These are phyloP conservation scores for Siphamia tubifer DNA, from an alignment of 2,113 vertebrate genomes.

Conservation along the genomic window DNA sequence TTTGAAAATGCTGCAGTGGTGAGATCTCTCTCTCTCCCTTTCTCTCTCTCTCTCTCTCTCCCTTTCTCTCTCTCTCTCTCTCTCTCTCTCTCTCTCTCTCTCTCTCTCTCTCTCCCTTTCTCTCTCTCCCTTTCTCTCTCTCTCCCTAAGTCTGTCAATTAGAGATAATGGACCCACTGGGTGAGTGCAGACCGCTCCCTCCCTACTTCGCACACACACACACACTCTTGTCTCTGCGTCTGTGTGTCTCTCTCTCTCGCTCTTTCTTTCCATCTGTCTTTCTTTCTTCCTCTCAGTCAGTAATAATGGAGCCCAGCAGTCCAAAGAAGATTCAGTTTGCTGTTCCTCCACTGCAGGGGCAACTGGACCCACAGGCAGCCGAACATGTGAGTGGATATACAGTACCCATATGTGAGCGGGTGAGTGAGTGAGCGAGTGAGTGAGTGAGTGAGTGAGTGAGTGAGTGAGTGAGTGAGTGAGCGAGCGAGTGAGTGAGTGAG, in stretches of 20 bases:
- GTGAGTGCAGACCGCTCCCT: conserved; percentile 51
- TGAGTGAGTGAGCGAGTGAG: too few species aligned
- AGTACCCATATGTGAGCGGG: neutral
- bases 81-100: neutral
- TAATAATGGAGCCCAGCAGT: conserved; percentile 93
- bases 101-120: conserved; percentile 6
- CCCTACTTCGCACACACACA: conserved; percentile 21
- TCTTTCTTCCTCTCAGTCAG: conserved; percentile 53
- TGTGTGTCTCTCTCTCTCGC: conserved; percentile 74
- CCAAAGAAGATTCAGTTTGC: conserved; percentile 97
- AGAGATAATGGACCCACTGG: conserved; percentile 58
- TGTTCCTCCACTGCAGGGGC: conserved; percentile 91
- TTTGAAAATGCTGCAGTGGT: conserved; percentile 24
- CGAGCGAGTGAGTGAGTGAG: too few species aligned
- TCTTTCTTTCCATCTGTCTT: conserved; percentile 38
- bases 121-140: neutral
- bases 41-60: neutral
- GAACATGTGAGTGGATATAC: conserved; percentile 88
- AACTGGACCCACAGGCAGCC: conserved; percentile 91
- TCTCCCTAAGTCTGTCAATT: conserved; percentile 52
- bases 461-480: too few species aligned
- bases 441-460: too few species aligned
- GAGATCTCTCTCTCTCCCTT: too few species aligned
- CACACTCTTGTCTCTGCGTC: too few species aligned
- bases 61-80: conserved; percentile 5